These are phyloP conservation scores for Calycopis cecrops DNA, from an alignment of 1,140 invertebrate species.

Conservation along the genomic window DNA sequence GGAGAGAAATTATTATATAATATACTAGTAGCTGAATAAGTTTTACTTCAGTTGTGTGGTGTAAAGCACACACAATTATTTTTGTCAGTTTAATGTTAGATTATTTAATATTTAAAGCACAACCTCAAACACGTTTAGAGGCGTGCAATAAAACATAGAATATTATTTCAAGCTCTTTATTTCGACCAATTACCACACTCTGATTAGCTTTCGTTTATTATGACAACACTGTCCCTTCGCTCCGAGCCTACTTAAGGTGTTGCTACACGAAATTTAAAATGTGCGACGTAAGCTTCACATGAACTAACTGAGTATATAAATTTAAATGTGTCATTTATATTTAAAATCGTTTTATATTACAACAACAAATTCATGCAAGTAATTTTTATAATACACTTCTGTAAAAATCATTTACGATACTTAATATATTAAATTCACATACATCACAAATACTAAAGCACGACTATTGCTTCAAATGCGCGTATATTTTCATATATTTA, in stretches of 20 bases:
- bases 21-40: too few species aligned
- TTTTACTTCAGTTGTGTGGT: too few species aligned
- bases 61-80: too few species aligned
- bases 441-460: conserved; percentile 8
- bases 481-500: conserved; percentile 8
- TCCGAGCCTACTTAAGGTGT: conserved; percentile 29
- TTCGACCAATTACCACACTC: conserved; percentile 43
- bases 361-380: conserved; percentile 44
- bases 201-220: conserved; percentile 1
- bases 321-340: conserved; percentile 20
- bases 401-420: conserved; percentile 2
- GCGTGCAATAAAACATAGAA: conserved; percentile 18
- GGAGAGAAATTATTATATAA: too few species aligned
- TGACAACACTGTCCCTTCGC: conserved; percentile 10
- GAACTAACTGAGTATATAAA: conserved; percentile 25
- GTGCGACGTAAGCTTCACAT: conserved; percentile 59
- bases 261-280: conserved; percentile 51
- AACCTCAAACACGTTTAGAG: neutral
- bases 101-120: too few species aligned
- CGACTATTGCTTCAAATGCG: conserved; percentile 4
- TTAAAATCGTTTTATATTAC: conserved; percentile 34
- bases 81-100: too few species aligned
- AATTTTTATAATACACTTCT: conserved; percentile 4
- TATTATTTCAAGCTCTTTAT: conserved; percentile 56
- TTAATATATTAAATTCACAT: conserved; percentile 4